A percentile compares a stretch with the other conserved stretches of the same genome.
These are phyloP conservation scores for Pipistrellus pipistrellus DNA, from an alignment of 2,797 vertebrate species.

Conservation along the genomic window DNA sequence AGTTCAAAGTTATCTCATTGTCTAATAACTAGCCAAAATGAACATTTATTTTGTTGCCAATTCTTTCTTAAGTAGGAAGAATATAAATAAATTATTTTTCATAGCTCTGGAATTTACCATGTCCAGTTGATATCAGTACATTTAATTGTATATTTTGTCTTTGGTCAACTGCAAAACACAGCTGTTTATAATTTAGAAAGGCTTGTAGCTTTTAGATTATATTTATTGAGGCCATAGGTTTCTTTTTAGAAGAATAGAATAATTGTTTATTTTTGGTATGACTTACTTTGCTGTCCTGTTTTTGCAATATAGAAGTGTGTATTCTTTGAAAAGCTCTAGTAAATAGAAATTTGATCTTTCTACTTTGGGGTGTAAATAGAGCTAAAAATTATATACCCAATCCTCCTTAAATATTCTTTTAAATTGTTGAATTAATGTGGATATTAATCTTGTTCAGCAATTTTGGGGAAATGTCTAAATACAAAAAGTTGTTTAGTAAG, in stretches of 20 bases:
- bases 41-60: constrained; percentile 28
- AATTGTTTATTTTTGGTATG: constrained; percentile 93
- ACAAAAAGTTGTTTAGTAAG: constrained; percentile 84
- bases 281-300: constrained; percentile 89
- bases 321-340: constrained; percentile 91
- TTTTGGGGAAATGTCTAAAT: constrained; percentile 88
- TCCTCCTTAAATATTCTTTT: constrained; percentile 85
- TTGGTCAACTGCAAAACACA: constrained; percentile 45
- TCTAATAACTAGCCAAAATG: not conserved
- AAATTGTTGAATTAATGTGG: constrained; percentile 83
- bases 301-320: constrained; percentile 94
- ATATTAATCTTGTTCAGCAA: constrained; percentile 85
- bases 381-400: constrained; percentile 89
- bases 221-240: not conserved
- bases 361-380: constrained; percentile 91
- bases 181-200: constrained; percentile 43
- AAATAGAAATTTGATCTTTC: constrained; percentile 93
- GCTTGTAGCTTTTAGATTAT: not conserved
- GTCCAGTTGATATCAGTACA: not conserved
- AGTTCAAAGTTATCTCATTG: constrained; percentile 2
- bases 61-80: constrained; percentile 31
- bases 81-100: constrained; percentile 46
- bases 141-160: constrained; percentile 50
- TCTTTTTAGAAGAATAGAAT: constrained; percentile 91
- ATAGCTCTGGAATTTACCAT: not conserved